Base-by-base conservation (phyloP, 2,113 vertebrate species). In the Neofelis nebulosa region DNA sequence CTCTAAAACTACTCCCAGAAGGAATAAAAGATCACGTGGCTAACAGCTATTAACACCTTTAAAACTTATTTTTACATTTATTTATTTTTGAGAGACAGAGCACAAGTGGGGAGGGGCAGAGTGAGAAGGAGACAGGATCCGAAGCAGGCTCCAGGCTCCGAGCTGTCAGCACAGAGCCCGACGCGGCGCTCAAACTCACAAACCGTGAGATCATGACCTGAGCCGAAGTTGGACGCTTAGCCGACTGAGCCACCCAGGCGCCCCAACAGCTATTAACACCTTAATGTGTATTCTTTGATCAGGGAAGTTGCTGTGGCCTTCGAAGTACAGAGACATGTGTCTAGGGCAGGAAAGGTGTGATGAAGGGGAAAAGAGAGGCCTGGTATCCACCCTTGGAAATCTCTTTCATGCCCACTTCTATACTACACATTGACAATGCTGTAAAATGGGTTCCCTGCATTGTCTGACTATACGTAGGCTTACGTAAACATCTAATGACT, bases 281-380 rank as follows among this genome's bases (percentile, higher is more conserved):
- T 85, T 89, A 79, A 78, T 19, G 25, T 91, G 50, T 14, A 95
- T 96, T 84, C 19, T 41, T 68, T 82, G n/a, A 86, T 89, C 65
- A 57, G 31, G 50, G 65, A 82, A 57, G 5, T 79, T 86, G 10
- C 48, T 87, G 14, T 82, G 52, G 65, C 9, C 41, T 83, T 90
- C 27, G 48, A 57, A 91, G 5, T 94, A 90, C 48, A 94, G 80
- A 29, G 7, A 57, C 63, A 2, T 61, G 29, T 91, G n/a, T 71
- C 29, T 91, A 68, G 29, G 83, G 36, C 7, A 82, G 69, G 38
- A 5, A 87, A 76, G 11, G 80, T 84, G 7, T 79, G 36, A 12
- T 86, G 31, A 45, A 91, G 33, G 71, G 13, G 2, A 84, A 89
- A 83, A 48, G 14, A 80, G 29, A 90, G 41, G 15, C 25, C 33